Conservation (phyloP, 2,797 vertebrate species). For the Oreochromis grahami region DNA sequence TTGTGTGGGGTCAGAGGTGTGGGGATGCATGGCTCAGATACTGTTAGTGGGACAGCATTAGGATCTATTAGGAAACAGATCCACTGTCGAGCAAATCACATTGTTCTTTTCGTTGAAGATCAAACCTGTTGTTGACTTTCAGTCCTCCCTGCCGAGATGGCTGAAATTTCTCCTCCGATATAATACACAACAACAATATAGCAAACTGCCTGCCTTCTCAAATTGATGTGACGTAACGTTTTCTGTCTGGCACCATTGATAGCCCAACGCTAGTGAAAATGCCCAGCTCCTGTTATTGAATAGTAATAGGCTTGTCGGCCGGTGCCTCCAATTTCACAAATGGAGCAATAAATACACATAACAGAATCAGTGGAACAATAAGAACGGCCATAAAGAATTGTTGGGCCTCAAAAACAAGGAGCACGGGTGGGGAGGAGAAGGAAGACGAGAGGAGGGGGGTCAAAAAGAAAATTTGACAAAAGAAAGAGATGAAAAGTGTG, state of each 20-base stretch:
- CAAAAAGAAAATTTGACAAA: slow-evolving; percentile 50
- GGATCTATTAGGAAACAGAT: slow-evolving; percentile 40
- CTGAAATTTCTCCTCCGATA: slow-evolving; percentile 16
- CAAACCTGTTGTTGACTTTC: slow-evolving; percentile 23
- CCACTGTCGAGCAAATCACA: slow-evolving; percentile 16
- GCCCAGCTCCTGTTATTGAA: slow-evolving; percentile 69
- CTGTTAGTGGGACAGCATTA: slow-evolving; percentile 27
- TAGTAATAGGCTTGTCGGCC: slow-evolving; percentile 67
- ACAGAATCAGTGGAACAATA: slow-evolving; percentile 70
- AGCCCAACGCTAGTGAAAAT: slow-evolving; percentile 62
- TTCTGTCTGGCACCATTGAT: slow-evolving; percentile 58
- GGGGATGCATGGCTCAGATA: slow-evolving; percentile 43
- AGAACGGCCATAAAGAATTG: slow-evolving; percentile 53
- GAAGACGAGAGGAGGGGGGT: not conserved
- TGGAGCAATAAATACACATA: slow-evolving; percentile 75
- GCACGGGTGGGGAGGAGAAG: not conserved
- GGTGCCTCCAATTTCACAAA: slow-evolving; percentile 74
- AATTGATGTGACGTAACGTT: slow-evolving; percentile 62
- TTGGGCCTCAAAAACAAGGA: slow-evolving; percentile 52
- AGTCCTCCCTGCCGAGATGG: not conserved
- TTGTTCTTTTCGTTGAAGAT: slow-evolving; percentile 23
- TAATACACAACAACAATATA: slow-evolving; percentile 37
- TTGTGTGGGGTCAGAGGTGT: slow-evolving; percentile 59
- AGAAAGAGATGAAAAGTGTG: slow-evolving; percentile 45
- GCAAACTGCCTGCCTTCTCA: slow-evolving; percentile 26